Evolutionary conservation across 2,797 vertebrate species (phyloP), one percentile per base, ranked within the genome.

Genomic region (Gobionotothen gibberifrons): DNA sequence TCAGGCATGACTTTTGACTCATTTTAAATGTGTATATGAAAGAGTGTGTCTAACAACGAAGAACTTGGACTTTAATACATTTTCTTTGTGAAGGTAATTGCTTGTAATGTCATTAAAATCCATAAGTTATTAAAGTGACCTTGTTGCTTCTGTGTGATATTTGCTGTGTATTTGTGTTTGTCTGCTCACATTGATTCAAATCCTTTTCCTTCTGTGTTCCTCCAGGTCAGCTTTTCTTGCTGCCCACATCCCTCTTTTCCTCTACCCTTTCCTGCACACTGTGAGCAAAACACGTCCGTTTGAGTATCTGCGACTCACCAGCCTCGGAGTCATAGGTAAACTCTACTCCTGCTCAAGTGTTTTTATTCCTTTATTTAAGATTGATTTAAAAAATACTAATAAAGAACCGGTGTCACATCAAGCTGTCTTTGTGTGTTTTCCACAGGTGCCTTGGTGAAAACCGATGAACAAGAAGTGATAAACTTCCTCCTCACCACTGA

Each of bases 281-380:
- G 98, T 99, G 77, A 99, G 98, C 92, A 99, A 99, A 95, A 99
- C 98, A 0, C 96, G 98, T 13, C 98, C 98, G 0, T 99, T 99
- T 63, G 98, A 99, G 77, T 99, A 99, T 90, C 95, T 99, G 86
- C 95, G 98, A 15, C 97, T 99, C 52, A 99, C 98, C 5, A 99
- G 98, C 90, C 96, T 99, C 0, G 98, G 98, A 67, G 98, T 99
- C 72, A 99, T 99, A 74, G 98, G 98, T 99, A 90, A 79, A 44
- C 40, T 32, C 21, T 39, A 3, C 10, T 53, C 21, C 51, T 12
- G 3, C 4, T 71, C 22, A 42, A 7, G 2, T 0, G 3, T 49
- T 62, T 46, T 68, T 58, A 11, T 32, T 42, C 49, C 2, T n/a
- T 22, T 1, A 21, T 55, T 39, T 3, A 49, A 0, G 13, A 1